Conservation (phyloP, 2,888 invertebrate species). For the Catotricha subobsoleta region DNA sequence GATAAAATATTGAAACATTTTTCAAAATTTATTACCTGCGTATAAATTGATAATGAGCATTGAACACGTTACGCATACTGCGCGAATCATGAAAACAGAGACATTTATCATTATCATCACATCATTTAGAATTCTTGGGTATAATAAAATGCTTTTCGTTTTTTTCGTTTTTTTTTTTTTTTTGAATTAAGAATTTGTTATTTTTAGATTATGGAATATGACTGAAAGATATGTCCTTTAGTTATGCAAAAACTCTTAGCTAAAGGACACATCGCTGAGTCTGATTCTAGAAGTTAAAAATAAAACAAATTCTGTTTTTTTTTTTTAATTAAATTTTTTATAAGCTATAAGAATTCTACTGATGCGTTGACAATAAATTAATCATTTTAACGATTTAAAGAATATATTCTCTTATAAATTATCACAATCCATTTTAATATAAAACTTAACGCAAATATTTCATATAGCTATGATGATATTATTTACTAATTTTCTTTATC, state of each 20-base stretch:
- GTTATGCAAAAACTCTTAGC: background rate
- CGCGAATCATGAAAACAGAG: background rate
- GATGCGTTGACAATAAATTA: too few relatives aligned
- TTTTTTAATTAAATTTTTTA: too few relatives aligned
- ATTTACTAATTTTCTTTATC: too few relatives aligned
- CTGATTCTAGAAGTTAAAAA: background rate
- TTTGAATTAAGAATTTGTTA: background rate
- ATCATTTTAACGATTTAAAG: too few relatives aligned
- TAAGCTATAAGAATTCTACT: too few relatives aligned
- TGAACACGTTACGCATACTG: conserved; percentile 3
- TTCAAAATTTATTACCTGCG: conserved; percentile 3
- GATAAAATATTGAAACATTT: conserved; percentile 2
- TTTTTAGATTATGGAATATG: background rate
- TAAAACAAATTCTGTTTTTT: too few relatives aligned
- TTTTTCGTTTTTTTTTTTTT: too few relatives aligned
- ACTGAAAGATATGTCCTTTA: background rate
- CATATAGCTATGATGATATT: background rate
- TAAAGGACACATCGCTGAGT: background rate
- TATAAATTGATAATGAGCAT: conserved; percentile 3
- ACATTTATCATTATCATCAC: too few relatives aligned
- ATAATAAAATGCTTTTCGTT: background rate
- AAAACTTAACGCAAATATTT: background rate
- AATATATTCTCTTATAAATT: too few relatives aligned
- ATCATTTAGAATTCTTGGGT: background rate
- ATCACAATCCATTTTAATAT: too few relatives aligned